Evolutionary conservation across 2,888 invertebrate genomes (phyloP).

Genomic region (Melieria crassipennis): DNA sequence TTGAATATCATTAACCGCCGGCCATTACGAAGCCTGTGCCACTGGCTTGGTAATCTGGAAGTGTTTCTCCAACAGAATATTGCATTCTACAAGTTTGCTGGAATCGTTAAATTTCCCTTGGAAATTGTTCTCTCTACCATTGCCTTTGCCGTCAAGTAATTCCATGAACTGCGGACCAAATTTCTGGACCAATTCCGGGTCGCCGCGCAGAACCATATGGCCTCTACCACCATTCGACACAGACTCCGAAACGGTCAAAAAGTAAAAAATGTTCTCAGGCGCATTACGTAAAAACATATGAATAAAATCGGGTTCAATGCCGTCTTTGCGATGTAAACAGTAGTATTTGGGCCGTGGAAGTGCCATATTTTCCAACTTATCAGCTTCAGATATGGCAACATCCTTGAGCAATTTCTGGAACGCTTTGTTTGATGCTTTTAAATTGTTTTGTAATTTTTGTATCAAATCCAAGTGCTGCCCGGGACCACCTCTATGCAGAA

Average conservation of each 20-base stretch:
- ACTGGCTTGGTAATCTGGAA: constrained; percentile 59
- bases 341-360: constrained; percentile 71
- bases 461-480: constrained; percentile 76
- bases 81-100: constrained; percentile 73
- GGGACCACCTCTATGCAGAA: constrained; percentile 72
- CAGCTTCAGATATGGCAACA: constrained; percentile 75
- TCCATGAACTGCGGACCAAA: constrained; percentile 70
- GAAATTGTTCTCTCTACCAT: constrained; percentile 76
- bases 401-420: constrained; percentile 75
- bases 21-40: constrained; percentile 28
- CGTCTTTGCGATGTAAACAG: constrained; percentile 76
- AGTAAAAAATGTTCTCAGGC: constrained; percentile 70
- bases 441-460: constrained; percentile 77
- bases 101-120: constrained; percentile 82
- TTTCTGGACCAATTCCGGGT: constrained; percentile 55
- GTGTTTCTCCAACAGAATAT: constrained; percentile 70
- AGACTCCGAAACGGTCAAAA: constrained; percentile 76
- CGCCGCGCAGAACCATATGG: constrained; percentile 68
- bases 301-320: constrained; percentile 79
- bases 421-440: constrained; percentile 73
- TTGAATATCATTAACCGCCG: neutral
- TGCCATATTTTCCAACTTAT: constrained; percentile 69
- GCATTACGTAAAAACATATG: constrained; percentile 75
- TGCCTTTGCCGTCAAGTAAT: constrained; percentile 80
- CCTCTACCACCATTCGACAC: constrained; percentile 69